Percentiles rank a stretch among this genome's conserved stretches.
Evolutionary conservation across 2,113 vertebrate species (phyloP).

Genomic region (Rhagologus leucostigma): DNA sequence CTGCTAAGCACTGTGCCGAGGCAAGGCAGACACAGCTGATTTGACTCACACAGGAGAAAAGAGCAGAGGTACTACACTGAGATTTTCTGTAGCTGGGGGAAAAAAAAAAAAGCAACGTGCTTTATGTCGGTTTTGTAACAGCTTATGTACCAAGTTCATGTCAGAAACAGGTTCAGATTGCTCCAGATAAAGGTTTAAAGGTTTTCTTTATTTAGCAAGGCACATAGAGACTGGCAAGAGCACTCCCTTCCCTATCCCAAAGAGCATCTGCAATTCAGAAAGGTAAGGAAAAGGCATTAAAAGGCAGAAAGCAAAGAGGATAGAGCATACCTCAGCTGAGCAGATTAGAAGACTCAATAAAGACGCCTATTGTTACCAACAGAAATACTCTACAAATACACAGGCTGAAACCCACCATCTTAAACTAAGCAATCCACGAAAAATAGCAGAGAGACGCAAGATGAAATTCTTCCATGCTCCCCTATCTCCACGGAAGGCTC

Average conservation of each 20-base stretch:
- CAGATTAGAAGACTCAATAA: slow-evolving; percentile 8
- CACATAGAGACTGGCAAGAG: neutral
- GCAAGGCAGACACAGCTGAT: neutral
- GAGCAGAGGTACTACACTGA: neutral
- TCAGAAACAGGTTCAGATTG: neutral
- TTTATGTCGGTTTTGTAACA: neutral
- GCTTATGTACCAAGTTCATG: neutral
- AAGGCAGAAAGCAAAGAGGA: slow-evolving; percentile 15
- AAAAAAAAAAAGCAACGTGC: neutral
- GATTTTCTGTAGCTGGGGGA: neutral
- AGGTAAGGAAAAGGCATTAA: neutral
- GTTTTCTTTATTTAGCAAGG: neutral
- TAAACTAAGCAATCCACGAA: neutral
- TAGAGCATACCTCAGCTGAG: neutral
- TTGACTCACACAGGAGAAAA: neutral
- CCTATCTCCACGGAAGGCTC: neutral
- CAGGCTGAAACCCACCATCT: slow-evolving; percentile 2
- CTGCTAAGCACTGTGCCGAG: neutral
- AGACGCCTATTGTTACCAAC: neutral
- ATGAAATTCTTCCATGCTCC: neutral
- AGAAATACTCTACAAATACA: neutral
- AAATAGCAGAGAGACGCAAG: neutral
- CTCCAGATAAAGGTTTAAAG: neutral
- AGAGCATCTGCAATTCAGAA: neutral
- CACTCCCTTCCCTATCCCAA: neutral